Evolutionary conservation across 2,113 vertebrate species (phyloP).

Genomic region (Cinclus mexicanus): DNA sequence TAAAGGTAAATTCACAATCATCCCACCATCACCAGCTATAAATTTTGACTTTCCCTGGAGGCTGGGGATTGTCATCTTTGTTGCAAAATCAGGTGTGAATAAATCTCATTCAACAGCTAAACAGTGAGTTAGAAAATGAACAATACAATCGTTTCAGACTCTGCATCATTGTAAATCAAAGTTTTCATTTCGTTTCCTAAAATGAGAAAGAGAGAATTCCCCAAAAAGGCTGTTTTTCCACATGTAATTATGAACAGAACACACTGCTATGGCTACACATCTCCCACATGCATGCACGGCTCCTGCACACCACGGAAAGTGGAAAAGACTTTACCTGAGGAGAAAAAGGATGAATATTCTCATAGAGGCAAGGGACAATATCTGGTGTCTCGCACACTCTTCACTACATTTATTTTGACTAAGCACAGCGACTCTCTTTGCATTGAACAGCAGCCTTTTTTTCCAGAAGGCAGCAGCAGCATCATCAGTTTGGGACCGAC

Average conservation of each 20-base stretch:
- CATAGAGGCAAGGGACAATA: background rate
- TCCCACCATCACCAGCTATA: background rate
- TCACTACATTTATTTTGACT: background rate
- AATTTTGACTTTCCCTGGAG: background rate
- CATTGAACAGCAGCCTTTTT: constrained; percentile 25
- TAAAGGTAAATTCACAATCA: background rate
- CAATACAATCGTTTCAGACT: background rate
- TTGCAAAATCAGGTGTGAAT: background rate
- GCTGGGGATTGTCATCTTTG: background rate
- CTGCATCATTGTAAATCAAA: background rate
- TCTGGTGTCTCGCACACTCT: background rate
- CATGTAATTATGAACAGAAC: accelerated
- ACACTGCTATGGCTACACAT: accelerated
- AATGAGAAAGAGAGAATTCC: background rate
- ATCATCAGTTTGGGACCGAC: constrained; percentile 21
- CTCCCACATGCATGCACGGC: accelerated
- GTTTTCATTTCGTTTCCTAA: background rate
- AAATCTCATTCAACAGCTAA: background rate
- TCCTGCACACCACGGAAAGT: background rate
- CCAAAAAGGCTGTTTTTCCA: background rate
- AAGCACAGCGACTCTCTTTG: background rate
- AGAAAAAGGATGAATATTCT: background rate
- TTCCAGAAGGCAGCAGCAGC: constrained; percentile 48
- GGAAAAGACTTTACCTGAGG: constrained; percentile 40
- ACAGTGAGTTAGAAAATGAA: background rate